These are phyloP conservation scores for Malurus cyaneus DNA, from an alignment of 2,113 vertebrate species.

Conservation along the genomic window DNA sequence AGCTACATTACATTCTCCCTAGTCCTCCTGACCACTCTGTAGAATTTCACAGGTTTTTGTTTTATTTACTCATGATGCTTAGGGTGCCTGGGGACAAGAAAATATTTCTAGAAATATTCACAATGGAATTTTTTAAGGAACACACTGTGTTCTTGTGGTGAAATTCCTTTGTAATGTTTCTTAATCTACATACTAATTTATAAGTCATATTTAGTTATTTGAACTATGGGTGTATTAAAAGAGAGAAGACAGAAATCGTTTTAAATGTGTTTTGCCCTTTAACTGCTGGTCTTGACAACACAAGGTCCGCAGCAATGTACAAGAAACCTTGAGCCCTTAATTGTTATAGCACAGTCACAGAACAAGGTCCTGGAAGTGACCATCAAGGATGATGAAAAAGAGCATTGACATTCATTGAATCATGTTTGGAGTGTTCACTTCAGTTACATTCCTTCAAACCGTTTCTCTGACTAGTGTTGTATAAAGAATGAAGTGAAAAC, in stretches of 20 bases:
- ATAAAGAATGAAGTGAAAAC: background rate
- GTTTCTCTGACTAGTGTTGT: background rate
- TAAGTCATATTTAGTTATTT: background rate
- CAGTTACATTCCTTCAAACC: background rate
- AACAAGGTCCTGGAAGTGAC: background rate
- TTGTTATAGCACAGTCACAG: background rate
- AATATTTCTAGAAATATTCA: background rate
- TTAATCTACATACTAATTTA: background rate
- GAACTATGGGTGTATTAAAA: background rate
- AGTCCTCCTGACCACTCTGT: background rate
- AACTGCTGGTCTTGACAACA: background rate
- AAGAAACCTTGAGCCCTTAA: background rate
- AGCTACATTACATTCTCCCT: background rate
- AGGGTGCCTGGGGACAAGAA: background rate
- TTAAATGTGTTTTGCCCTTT: background rate
- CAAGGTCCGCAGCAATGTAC: background rate
- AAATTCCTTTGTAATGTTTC: background rate
- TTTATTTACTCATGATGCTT: background rate
- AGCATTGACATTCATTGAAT: background rate
- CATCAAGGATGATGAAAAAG: background rate
- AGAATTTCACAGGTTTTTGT: background rate
- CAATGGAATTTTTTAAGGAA: background rate
- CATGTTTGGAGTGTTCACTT: background rate
- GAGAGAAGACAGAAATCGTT: background rate
- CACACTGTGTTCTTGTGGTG: background rate